Evolutionary conservation across 1,140 invertebrate genomes (phyloP), one percentile per base, ranked within the genome.

Genomic region (Dinoponera quadriceps): DNA sequence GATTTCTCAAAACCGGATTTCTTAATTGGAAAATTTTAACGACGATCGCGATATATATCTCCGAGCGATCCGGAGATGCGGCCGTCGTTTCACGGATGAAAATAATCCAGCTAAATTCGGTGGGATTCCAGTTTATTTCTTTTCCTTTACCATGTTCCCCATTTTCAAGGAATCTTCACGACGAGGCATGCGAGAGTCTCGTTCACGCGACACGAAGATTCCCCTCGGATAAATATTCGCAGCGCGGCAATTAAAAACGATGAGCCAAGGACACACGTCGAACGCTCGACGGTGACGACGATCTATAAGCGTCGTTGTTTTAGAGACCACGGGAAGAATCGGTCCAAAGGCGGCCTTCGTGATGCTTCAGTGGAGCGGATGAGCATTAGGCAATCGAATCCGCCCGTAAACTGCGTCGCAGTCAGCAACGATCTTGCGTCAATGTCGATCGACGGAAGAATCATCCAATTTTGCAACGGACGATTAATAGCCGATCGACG

Each of bases 351-450:
- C 68, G 65, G 54, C 75, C 82, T 84, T 88, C 74, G 82, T 54
- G 20, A 84, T 81, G 86, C 48, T 73, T 86, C 86, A 81, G 54
- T 86, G 85, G 65, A 88, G 74, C 84, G 84, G 38, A 86, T 48
- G 69, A 82, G 55, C 62, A 83, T 84, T 81, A 73, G 62, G 73
- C 74, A 87, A 86, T 87, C 65, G 68, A 86, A 86, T 72, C 72
- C 66, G 68, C 80, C 33, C 57, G 44, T 60, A 66, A 66, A 86
- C 57, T 82, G 69, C 48, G 63, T 49, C 48, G 75, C 48, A 78
- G 49, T 63, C 48, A 83, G 60, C 33, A 74, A 68, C 59, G 71
- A 74, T 73, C 59, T 80, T 74, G 66, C 72, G 63, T 84, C 86
- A 78, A 80, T 86, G 59, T 77, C 57, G 66, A 85, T 54, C 55